Base-by-base conservation (phyloP, 1,140 invertebrate genomes). In the Trichoplusia ni region DNA sequence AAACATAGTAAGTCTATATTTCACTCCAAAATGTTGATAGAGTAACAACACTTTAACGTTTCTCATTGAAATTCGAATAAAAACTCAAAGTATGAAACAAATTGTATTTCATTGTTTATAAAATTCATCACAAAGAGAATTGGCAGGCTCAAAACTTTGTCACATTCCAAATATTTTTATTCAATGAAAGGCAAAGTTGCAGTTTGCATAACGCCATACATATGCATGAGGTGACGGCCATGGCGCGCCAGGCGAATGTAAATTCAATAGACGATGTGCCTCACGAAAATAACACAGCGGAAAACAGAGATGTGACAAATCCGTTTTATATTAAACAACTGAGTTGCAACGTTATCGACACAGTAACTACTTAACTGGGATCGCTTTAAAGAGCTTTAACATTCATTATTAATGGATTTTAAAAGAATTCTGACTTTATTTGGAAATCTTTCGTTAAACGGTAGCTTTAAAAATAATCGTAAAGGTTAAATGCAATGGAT, bases 161-260 rank as follows among this genome's bases (percentile, higher is more conserved):
- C 16, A 38, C 25, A 60, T 40, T 73, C 49, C 25, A 66, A 69
- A 64, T 70, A 70, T 77, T 73, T 80, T 78, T 73, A 74, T 73
- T 76, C 72, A 75, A 77, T 84, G 73, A 79, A 78, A 75, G 71
- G 71, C 75, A 78, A 73, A 71, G 72, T 73, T 73, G 76, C 70
- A 74, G 71, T 82, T 82, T 82, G 77, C 81, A 84, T 82, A 83
- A 80, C 35, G 62, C 58, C 75, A 81, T 84, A 63, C 79, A 82
- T 84, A 82, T 84, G 74, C 73, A 84, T 81, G 76, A 81, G 60
- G 67, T 65, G 70, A 73, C 69, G 66, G 69, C 42, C 67, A 73
- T 73, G 73, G 69, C 69, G 73, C 66, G 73, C 46, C 64, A 61
- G 65, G 64, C 63, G 71, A 69, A 81, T 81, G 79, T 77, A 76